Base-by-base conservation (phyloP, 2,888 invertebrate species). In the Ferrisia virgata region DNA sequence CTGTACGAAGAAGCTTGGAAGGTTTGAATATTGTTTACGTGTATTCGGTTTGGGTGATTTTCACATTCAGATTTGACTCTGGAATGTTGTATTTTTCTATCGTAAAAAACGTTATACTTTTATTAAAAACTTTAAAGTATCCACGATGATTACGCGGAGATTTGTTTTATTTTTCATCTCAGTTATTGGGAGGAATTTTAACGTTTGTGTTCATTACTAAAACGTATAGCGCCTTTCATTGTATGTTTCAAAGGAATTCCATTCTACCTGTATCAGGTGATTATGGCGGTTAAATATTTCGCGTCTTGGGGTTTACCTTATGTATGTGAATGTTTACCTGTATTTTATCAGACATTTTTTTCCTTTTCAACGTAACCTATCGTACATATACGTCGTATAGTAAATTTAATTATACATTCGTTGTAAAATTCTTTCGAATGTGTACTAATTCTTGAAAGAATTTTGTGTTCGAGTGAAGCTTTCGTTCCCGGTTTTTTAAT, bases 181-280 rank as follows among this genome's bases (percentile, higher is more conserved):
- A 13, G 28, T 64, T 64, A 28, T 28, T 64, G 13, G 28, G 15
- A 64, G 28, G 64, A 64, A 64, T 64, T 43, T 53, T 28, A 64
- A 64, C 64, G 28, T 64, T 64, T 28, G 9, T 25, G 64, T 64
- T 64, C 13, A 64, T 64, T 64, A 64, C 64, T 64, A 11, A 28
- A 64, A 64, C 72, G 72, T 36, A 76, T 76, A 33, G 72, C 72
- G 72, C 72, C 72, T 76, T 76, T 76, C 31, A 69, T 69, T 36
- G 72, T 76, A 36, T 22, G 36, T 76, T 33, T 76, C 36, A 36
- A 76, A 76, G 72, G 36, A 76, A 36, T 76, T 76, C 31, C 36
- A 76, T 36, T 76, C n/a, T 76, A 76, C 72, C 72, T 76, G 72
- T 36, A 76, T 76, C 33, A 76, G 28, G 72, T 76, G 72, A 76